Conservation (phyloP, 2,888 invertebrate species). For the Carabus problematicus region DNA sequence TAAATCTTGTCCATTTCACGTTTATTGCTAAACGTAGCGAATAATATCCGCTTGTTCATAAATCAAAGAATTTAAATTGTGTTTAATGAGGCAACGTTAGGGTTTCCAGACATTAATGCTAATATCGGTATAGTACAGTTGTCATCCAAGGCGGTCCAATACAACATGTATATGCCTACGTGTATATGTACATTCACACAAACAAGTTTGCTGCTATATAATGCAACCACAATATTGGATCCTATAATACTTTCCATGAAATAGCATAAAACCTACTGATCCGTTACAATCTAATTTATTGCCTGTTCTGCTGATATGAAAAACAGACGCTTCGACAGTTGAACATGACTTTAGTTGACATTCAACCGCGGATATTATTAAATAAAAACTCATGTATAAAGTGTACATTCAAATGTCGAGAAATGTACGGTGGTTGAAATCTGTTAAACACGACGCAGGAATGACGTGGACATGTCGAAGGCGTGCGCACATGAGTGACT, state of each 20-base stretch:
- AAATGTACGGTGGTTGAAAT: no score
- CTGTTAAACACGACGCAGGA: neutral
- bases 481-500: conserved; percentile 12
- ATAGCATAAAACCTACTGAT: no score
- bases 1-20: conserved; percentile 35
- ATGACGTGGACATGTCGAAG: conserved; percentile 3
- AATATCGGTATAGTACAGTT: no score
- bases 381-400: conserved; percentile 16
- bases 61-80: conserved; percentile 38
- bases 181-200: no score
- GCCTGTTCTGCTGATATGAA: no score
- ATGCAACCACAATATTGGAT: no score
- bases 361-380: conserved; percentile 4
- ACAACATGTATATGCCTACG: no score
- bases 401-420: conserved; percentile 12
- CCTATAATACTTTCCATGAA: no score
- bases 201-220: no score
- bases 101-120: no score
- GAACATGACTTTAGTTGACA: conserved; percentile 10
- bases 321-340: neutral
- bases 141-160: no score
- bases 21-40: conserved; percentile 33
- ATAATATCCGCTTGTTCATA: conserved; percentile 18
- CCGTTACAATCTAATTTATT: no score
- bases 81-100: conserved; percentile 10